Conservation (phyloP, 2,113 vertebrate species). For the Corythaeola cristata region DNA sequence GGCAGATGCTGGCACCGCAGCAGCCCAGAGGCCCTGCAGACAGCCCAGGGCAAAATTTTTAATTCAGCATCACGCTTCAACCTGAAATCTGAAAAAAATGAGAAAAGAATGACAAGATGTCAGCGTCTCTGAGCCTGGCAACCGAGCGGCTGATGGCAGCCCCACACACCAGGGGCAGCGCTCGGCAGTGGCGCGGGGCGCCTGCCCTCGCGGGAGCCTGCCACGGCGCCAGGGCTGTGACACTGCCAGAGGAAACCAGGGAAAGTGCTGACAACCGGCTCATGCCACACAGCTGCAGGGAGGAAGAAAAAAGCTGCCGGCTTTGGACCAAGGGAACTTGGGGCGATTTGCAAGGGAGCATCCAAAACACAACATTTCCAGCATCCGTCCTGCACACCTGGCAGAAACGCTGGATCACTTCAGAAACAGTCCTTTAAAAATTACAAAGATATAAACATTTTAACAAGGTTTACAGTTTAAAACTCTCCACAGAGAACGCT, state of each 20-base stretch:
- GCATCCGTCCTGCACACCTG: fast-evolving
- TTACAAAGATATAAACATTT: not conserved
- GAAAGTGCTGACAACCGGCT: not conserved
- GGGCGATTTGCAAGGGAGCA: not conserved
- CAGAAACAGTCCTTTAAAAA: not conserved
- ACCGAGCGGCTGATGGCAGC: not conserved
- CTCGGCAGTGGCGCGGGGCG: not conserved
- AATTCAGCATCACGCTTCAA: conserved; percentile 82
- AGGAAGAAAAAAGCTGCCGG: not conserved
- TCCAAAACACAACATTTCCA: fast-evolving
- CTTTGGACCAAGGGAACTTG: no score
- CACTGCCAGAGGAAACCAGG: not conserved
- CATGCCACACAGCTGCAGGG: fast-evolving
- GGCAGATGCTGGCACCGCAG: conserved; percentile 83
- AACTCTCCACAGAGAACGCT: fast-evolving
- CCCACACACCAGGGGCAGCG: not conserved
- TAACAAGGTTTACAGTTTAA: not conserved
- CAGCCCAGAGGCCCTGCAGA: conserved; percentile 84
- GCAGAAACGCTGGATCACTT: fast-evolving
- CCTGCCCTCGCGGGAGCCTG: not conserved
- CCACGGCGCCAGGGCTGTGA: not conserved
- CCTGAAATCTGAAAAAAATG: conserved; percentile 56
- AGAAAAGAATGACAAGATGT: conserved; percentile 68
- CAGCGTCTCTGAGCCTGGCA: conserved; percentile 16
- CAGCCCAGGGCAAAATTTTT: conserved; percentile 87